Conservation (phyloP, 1,140 invertebrate genomes). For the Sarcophaga peregrina region DNA sequence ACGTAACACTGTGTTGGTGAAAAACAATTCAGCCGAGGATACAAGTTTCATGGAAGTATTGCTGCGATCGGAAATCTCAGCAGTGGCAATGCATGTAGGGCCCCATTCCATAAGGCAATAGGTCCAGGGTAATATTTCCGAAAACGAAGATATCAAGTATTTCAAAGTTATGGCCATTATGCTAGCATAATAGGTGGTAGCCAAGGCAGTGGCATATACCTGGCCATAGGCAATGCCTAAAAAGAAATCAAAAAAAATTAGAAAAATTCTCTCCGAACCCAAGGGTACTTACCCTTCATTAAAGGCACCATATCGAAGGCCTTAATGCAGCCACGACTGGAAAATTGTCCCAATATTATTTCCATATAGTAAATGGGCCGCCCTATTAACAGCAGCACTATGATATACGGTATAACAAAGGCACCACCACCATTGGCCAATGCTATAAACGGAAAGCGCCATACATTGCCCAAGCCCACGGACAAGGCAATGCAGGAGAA, state of each 20-base stretch:
- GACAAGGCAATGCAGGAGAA: slow-evolving; percentile 86
- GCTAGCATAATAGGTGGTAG: slow-evolving; percentile 80
- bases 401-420: slow-evolving; percentile 81
- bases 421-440: slow-evolving; percentile 82
- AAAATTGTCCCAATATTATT: slow-evolving; percentile 79
- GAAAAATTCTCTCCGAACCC: slow-evolving; percentile 11
- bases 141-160: slow-evolving; percentile 76
- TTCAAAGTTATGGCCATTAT: slow-evolving; percentile 78
- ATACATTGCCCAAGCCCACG: slow-evolving; percentile 87
- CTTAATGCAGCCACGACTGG: slow-evolving; percentile 73
- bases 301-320: slow-evolving; percentile 67
- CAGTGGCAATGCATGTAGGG: slow-evolving; percentile 65
- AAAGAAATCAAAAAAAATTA: slow-evolving; percentile 27
- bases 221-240: slow-evolving; percentile 80
- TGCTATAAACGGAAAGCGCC: slow-evolving; percentile 83
- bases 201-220: slow-evolving; percentile 76
- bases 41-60: slow-evolving; percentile 44
- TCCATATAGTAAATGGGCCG: slow-evolving; percentile 88
- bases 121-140: slow-evolving; percentile 75
- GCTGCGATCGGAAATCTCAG: slow-evolving; percentile 27
- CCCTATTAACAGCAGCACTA: slow-evolving; percentile 81
- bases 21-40: slow-evolving; percentile 67
- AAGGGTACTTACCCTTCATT: slow-evolving; percentile 68
- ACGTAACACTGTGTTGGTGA: slow-evolving; percentile 69
- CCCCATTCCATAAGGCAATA: slow-evolving; percentile 73